Evolutionary conservation across 2,113 vertebrate species (phyloP).

Genomic region (Paramormyrops kingsleyae): DNA sequence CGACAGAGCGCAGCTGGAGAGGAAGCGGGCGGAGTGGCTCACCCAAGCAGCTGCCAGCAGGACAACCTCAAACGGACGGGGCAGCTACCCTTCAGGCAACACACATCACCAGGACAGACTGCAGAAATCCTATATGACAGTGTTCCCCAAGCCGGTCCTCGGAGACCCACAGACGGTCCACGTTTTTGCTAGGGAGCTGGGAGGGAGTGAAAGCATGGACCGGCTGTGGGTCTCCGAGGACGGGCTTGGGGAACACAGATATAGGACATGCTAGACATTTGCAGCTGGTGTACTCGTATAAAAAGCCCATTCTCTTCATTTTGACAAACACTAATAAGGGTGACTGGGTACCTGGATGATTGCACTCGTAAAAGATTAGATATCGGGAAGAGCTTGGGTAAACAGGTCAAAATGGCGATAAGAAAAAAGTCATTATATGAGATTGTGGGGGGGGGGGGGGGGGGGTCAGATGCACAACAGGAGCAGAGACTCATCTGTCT

Average conservation of each 20-base stretch:
- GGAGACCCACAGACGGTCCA: neutral
- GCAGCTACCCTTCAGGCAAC: conserved; percentile 45
- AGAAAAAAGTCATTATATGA: neutral
- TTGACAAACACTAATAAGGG: neutral
- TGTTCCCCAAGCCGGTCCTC: neutral
- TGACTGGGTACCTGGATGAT: neutral
- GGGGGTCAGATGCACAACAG: neutral
- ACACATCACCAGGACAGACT: conserved; percentile 37
- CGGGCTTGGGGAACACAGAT: neutral
- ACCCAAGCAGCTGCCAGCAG: neutral
- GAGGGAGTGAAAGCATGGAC: neutral
- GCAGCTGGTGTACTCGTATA: neutral
- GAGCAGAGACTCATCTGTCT: neutral
- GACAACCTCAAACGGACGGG: conserved; percentile 34
- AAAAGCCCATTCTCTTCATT: neutral
- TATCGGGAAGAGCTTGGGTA: neutral
- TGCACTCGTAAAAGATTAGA: neutral
- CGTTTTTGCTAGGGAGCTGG: neutral
- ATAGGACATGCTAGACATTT: neutral
- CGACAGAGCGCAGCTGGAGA: conserved; percentile 6
- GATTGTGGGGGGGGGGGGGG: neutral
- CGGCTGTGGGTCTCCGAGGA: neutral
- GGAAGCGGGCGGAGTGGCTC: neutral
- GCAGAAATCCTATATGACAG: neutral
- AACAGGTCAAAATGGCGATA: neutral